phyloP scores from a whole-genome alignment of 2,888 invertebrate genomes.

The Cheilosia vulpina region DNA sequence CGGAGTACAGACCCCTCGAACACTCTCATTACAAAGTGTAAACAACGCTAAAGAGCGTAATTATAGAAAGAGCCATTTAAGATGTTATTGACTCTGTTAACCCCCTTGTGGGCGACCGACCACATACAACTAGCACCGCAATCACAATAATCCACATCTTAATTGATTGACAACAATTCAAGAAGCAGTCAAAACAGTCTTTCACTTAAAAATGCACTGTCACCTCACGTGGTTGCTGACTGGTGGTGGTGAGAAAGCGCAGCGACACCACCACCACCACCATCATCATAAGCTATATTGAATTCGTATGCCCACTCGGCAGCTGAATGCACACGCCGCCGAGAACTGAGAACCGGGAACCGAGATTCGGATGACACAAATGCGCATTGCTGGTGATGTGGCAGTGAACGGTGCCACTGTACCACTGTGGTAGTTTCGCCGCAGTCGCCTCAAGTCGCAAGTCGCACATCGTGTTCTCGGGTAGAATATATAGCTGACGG shows the following conservation, averaged over 20 bases:
- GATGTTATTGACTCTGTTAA: constrained; percentile 32
- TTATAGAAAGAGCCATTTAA: constrained; percentile 27
- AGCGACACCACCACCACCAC: not conserved
- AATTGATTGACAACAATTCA: constrained; percentile 67
- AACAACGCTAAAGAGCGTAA: constrained; percentile 25
- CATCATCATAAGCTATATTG: not conserved
- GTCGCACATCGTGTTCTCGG: constrained; percentile 29
- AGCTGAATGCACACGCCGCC: constrained; percentile 8
- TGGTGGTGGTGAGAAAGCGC: not conserved
- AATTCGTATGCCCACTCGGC: not conserved
- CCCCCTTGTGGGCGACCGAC: not conserved
- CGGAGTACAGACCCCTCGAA: not conserved
- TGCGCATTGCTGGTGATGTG: constrained; percentile 36
- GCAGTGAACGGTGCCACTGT: not conserved
- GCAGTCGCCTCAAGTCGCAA: constrained; percentile 43
- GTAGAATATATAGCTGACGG: constrained; percentile 8
- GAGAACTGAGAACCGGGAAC: too few relatives aligned
- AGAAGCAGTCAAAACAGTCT: constrained; percentile 45
- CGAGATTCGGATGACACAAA: constrained; percentile 48
- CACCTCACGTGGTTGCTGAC: constrained; percentile 25
- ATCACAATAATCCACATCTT: constrained; percentile 55
- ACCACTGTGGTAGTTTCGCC: constrained; percentile 38
- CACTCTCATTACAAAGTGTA: constrained; percentile 32
- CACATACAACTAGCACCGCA: constrained; percentile 2
- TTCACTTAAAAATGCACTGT: constrained; percentile 31